Evolutionary conservation across 1,140 invertebrate genomes (phyloP).

Genomic region (Drosophila auraria): DNA sequence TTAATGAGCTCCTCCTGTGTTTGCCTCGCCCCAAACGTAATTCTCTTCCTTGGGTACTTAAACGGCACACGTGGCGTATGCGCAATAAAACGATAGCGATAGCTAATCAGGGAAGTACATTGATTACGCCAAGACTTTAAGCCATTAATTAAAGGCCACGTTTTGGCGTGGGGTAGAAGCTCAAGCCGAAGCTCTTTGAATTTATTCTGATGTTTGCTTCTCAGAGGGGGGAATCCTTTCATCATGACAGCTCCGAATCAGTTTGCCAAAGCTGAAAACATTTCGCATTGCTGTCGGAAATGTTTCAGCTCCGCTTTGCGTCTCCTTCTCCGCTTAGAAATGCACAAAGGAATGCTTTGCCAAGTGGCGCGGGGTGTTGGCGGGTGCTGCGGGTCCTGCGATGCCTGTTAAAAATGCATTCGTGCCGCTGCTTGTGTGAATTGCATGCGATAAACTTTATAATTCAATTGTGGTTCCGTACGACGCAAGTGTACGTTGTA

Average conservation of each 20-base stretch:
- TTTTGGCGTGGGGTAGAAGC: not conserved
- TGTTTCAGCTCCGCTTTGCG: constrained; percentile 29
- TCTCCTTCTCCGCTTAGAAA: constrained; percentile 46
- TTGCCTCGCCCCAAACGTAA: not conserved
- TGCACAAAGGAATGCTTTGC: constrained; percentile 64
- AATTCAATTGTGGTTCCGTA: constrained; percentile 68
- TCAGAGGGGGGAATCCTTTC: constrained; percentile 1
- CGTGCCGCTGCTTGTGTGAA: constrained; percentile 41
- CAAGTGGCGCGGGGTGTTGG: constrained; percentile 12
- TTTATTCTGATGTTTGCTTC: constrained; percentile 1
- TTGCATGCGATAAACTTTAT: constrained; percentile 69
- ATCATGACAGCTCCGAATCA: constrained; percentile 9
- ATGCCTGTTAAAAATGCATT: constrained; percentile 65
- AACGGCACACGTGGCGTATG: constrained; percentile 63
- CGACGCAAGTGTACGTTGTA: constrained; percentile 19
- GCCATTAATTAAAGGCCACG: constrained; percentile 49
- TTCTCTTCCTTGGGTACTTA: constrained; percentile 54
- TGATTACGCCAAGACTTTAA: constrained; percentile 58
- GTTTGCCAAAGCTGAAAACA: constrained; percentile 34
- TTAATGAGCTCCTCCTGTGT: constrained; percentile 19
- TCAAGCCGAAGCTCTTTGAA: constrained; percentile 4
- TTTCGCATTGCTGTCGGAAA: constrained; percentile 42
- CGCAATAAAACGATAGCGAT: constrained; percentile 64
- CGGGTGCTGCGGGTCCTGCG: not conserved
- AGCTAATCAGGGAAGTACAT: constrained; percentile 53